Percentiles rank a stretch among this genome's conserved stretches.
phyloP scores from a whole-genome alignment of 2,113 vertebrate genomes.

The Eptesicus fuscus region DNA sequence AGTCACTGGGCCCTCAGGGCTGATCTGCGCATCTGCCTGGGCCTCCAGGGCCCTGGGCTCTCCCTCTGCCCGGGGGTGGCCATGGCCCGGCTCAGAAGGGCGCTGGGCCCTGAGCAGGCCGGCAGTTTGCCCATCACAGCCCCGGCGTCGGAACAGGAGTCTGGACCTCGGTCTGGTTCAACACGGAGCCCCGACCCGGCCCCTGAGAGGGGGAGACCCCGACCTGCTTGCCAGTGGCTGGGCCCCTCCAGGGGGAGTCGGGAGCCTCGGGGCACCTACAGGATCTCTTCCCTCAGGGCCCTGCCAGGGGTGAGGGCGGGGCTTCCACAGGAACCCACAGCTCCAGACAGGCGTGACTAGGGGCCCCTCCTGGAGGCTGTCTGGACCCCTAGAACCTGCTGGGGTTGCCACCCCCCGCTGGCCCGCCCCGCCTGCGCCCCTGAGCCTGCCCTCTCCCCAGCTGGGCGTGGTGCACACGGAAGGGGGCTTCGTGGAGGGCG shows the following conservation, averaged over 20 bases:
- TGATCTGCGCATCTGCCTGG: background rate
- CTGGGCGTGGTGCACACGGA: constrained; percentile 91
- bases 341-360: rapidly evolving
- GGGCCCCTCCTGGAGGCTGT: background rate
- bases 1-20: background rate
- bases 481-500: constrained; percentile 91
- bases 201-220: background rate
- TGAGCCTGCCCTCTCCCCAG: constrained; percentile 70
- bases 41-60: background rate
- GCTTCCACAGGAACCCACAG: background rate
- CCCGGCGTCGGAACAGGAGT: background rate
- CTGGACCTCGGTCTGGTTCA: background rate
- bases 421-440: rapidly evolving
- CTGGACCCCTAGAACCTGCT: background rate
- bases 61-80: background rate
- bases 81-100: too few species aligned
- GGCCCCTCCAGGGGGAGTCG: background rate
- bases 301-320: rapidly evolving
- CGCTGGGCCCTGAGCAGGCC: too few species aligned
- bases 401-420: rapidly evolving
- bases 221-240: background rate
- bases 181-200: rapidly evolving
- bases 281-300: background rate
- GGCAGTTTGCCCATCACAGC: too few species aligned
- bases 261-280: background rate